Base-by-base conservation (phyloP, 2,888 invertebrate genomes). In the Sminthurides aquaticus region DNA sequence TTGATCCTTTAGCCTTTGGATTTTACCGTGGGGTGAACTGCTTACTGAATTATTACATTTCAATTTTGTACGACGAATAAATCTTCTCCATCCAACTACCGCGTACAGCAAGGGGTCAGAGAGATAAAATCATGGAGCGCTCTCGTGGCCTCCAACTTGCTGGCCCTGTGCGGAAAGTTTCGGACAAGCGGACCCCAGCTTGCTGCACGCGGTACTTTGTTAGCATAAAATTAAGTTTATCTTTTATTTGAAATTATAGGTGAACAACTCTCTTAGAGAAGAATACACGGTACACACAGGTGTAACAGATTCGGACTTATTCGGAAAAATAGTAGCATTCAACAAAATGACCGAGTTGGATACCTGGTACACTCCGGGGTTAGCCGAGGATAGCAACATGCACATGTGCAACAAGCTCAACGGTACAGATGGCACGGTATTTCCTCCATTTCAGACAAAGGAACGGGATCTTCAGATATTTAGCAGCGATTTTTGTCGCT, bases 1-100 rank as follows among this genome's bases (percentile, higher is more conserved):
- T 67, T 54, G 60, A 59, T 1, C 62, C 58, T 1, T 60, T 59
- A 1, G 27, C 58, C 48, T 70, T 70, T 57, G 70, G 67, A 3
- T 15, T 59, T 2, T 59, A 59, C 29, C 3, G 26, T 2, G 26
- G 26, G 3, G 59, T 59, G 25, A 58, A 20, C 29, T 5, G 20
- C n/a, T n/a, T n/a, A n/a, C n/a, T n/a, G n/a, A n/a, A n/a, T n/a
- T n/a, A n/a, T n/a, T n/a, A n/a, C n/a, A n/a, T n/a, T n/a, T n/a
- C n/a, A n/a, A n/a, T n/a, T n/a, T n/a, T n/a, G n/a, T n/a, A n/a
- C n/a, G n/a, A n/a, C n/a, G n/a, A n/a, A n/a, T n/a, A n/a, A n/a
- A n/a, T n/a, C n/a, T n/a, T n/a, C n/a, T n/a, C n/a, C n/a, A n/a
- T n/a, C n/a, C n/a, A n/a, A n/a, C n/a, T n/a, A n/a, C n/a, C n/a